Conservation (phyloP, 92 coral and sea anemone species). For the Galaxea fascicularis region DNA sequence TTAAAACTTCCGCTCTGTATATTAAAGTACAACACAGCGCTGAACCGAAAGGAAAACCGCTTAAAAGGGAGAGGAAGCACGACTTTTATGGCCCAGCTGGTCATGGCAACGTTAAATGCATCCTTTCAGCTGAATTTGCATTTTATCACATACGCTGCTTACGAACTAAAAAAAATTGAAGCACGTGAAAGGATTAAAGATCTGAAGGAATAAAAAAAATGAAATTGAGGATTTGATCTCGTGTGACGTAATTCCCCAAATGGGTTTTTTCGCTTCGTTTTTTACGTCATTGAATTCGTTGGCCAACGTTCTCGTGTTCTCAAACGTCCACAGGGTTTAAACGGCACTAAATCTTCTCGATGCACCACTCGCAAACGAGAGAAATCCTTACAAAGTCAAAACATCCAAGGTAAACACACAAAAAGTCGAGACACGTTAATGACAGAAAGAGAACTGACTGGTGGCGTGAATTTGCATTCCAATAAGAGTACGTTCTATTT, state of each 20-base stretch:
- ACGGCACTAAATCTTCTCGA: background rate
- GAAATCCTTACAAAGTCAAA: background rate
- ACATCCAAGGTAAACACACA: constrained; percentile 17
- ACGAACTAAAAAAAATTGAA: background rate
- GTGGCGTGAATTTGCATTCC: constrained; percentile 51
- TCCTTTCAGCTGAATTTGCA: background rate
- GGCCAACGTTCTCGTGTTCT: constrained; percentile 3
- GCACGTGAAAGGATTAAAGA: background rate
- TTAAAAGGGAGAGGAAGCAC: background rate
- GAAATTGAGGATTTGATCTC: background rate
- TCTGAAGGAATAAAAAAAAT: background rate
- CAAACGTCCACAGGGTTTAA: background rate
- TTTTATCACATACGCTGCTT: background rate
- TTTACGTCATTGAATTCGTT: constrained; percentile 21
- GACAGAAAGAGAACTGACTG: background rate
- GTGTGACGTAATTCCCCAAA: constrained; percentile 30
- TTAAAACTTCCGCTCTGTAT: constrained; percentile 9
- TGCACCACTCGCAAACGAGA: background rate
- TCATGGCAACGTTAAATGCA: background rate
- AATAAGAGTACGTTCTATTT: constrained; percentile 38
- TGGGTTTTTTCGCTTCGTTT: background rate
- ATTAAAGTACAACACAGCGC: background rate
- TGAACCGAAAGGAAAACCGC: constrained; percentile 4
- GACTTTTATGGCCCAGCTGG: background rate
- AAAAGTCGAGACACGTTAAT: background rate